phyloP scores from a whole-genome alignment of 2,888 invertebrate species.

The Trichacis sp. region DNA sequence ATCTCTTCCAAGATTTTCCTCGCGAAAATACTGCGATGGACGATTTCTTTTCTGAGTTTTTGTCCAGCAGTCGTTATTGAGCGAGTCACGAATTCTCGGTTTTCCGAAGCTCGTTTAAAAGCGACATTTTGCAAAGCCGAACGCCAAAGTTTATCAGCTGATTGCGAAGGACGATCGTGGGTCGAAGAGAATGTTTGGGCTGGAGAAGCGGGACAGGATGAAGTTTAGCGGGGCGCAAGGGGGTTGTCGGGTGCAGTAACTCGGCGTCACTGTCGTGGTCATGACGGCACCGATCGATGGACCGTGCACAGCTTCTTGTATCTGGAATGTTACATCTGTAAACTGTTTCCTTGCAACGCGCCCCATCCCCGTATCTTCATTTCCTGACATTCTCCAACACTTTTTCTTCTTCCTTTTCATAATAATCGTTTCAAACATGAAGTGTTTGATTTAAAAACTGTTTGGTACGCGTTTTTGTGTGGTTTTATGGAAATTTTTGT shows the following conservation, averaged over 20 bases:
- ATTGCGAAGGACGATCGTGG: conserved; percentile 35
- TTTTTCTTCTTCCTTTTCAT: no score
- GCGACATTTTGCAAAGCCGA: no score
- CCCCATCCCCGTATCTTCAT: background rate
- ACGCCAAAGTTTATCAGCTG: conserved; percentile 40
- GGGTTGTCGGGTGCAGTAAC: conserved; percentile 43
- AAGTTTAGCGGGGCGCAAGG: conserved; percentile 37
- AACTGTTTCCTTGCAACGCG: conserved; percentile 10
- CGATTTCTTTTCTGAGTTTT: no score
- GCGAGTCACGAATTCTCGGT: no score
- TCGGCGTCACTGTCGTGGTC: conserved; percentile 39
- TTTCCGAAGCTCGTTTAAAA: no score
- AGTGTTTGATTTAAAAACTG: no score
- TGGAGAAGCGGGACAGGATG: conserved; percentile 35
- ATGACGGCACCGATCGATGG: conserved; percentile 52
- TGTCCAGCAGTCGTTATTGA: no score
- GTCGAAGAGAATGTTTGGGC: conserved; percentile 37
- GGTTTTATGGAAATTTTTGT: no score
- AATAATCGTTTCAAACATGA: no score
- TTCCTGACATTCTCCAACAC: background rate
- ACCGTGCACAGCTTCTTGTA: conserved; percentile 40
- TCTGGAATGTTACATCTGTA: conserved; percentile 37
- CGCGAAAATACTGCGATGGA: no score
- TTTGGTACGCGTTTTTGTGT: no score
- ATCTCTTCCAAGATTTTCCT: no score